Conservation (phyloP, 2,797 vertebrate species). For the Sus cebifrons region DNA sequence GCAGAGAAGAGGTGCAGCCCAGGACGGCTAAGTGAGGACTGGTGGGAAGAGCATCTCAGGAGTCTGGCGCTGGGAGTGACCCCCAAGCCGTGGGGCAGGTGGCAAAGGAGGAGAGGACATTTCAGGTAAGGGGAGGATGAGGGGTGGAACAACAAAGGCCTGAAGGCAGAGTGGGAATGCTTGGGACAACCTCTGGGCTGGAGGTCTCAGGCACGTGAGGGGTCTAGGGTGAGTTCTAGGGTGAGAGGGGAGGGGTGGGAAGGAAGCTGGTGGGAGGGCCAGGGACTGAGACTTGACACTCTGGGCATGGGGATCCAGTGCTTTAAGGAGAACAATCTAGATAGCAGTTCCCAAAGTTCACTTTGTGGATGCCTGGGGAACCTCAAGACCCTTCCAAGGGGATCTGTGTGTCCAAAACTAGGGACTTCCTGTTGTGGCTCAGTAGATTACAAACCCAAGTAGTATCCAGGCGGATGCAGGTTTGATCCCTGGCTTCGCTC, state of each 20-base stretch:
- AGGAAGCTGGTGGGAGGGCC: background rate
- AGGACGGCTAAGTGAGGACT: background rate
- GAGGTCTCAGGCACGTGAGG: background rate
- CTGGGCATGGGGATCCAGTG: no score
- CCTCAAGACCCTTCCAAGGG: background rate
- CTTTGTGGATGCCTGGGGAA: background rate
- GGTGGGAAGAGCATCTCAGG: background rate
- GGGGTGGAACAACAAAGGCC: background rate
- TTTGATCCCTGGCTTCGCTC: no score
- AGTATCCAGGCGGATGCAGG: no score
- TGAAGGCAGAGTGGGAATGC: background rate
- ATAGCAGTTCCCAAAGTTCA: background rate
- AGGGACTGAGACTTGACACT: background rate
- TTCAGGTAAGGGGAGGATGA: background rate
- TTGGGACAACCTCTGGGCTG: background rate
- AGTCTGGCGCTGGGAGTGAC: background rate
- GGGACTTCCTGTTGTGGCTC: no score
- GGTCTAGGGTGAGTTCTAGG: background rate
- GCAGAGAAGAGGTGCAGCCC: background rate
- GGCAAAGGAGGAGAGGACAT: background rate
- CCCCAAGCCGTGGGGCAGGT: background rate
- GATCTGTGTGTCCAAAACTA: background rate
- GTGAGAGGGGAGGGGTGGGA: no score
- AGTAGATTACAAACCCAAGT: no score
- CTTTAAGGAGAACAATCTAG: background rate